A percentile compares a stretch with the other conserved stretches of the same genome.
phyloP scores from a whole-genome alignment of 2,797 vertebrate species.

The Pelodytes ibericus region DNA sequence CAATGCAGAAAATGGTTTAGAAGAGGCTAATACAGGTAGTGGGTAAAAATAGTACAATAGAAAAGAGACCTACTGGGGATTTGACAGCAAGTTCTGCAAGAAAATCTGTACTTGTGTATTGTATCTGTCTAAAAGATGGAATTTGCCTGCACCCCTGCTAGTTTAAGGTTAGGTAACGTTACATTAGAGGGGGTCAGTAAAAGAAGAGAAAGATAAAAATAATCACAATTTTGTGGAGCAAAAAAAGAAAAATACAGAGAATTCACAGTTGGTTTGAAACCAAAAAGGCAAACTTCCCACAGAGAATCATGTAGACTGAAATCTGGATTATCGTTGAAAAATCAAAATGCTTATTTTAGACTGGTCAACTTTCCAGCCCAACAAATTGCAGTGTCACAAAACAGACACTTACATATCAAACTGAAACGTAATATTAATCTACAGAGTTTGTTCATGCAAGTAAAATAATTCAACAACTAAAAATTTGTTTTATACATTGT shows the following conservation, averaged over 20 bases:
- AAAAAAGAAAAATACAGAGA: slow-evolving; percentile 28
- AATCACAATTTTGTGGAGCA: slow-evolving; percentile 41
- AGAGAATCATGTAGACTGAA: slow-evolving; percentile 17
- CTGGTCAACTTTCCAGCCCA: background rate
- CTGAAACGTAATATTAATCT: background rate
- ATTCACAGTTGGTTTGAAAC: slow-evolving; percentile 17
- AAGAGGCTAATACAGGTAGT: slow-evolving; percentile 40
- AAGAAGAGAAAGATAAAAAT: slow-evolving; percentile 44
- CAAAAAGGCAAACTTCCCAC: slow-evolving; percentile 20
- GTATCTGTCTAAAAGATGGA: slow-evolving; percentile 47
- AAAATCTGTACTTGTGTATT: slow-evolving; percentile 47
- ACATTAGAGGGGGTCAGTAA: slow-evolving; percentile 39
- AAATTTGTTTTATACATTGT: too few species aligned
- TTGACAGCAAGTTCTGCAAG: slow-evolving; percentile 50
- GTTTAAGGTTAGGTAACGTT: slow-evolving; percentile 47
- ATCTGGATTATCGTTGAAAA: slow-evolving; percentile 21
- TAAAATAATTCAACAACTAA: too few species aligned
- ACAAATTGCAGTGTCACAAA: background rate
- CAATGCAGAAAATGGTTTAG: slow-evolving; percentile 41
- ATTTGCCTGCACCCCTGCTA: slow-evolving; percentile 43
- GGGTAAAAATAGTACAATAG: slow-evolving; percentile 52
- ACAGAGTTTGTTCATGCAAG: too few species aligned
- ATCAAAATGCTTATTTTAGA: background rate
- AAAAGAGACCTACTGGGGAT: slow-evolving; percentile 51
- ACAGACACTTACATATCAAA: background rate